A percentile compares a stretch with the other conserved stretches of the same genome.
Conservation (phyloP, 2,888 invertebrate genomes). For the Liposcelis brunnea region DNA sequence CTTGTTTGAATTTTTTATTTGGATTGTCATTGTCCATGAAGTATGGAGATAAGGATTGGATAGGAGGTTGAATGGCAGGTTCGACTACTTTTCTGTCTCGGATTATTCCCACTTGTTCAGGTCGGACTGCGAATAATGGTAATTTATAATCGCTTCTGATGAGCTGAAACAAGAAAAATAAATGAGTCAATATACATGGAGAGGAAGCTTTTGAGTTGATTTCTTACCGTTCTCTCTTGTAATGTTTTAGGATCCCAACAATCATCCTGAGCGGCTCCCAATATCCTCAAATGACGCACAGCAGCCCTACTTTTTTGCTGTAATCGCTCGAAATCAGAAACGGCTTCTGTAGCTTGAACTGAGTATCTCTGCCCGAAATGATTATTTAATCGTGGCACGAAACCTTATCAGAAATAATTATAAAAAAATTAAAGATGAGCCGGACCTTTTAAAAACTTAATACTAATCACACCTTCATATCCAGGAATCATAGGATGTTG, state of each 20-base stretch:
- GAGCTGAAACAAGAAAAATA: conserved; percentile 30
- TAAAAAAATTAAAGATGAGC: too few relatives aligned
- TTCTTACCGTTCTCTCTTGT: conserved; percentile 16
- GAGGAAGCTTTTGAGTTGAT: conserved; percentile 21
- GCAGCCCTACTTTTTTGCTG: conserved; percentile 40
- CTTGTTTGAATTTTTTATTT: conserved; percentile 23
- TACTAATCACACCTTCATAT: conserved; percentile 64
- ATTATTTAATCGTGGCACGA: conserved; percentile 45
- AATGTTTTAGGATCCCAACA: conserved; percentile 33
- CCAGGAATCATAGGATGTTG: conserved; percentile 57
- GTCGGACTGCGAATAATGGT: conserved; percentile 46
- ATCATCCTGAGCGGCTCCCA: conserved; percentile 42
- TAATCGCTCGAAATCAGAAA: conserved; percentile 50
- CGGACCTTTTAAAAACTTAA: too few relatives aligned
- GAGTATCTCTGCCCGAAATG: conserved; percentile 54
- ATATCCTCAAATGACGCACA: conserved; percentile 37
- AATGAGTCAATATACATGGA: conserved; percentile 18
- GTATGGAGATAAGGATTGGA: conserved; percentile 42
- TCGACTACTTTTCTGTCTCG: conserved; percentile 41
- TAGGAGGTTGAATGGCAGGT: conserved; percentile 37
- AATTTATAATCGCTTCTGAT: conserved; percentile 49
- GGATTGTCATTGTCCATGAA: conserved; percentile 45
- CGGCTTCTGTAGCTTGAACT: conserved; percentile 51
- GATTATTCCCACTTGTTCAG: conserved; percentile 47
- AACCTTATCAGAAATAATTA: conserved; percentile 30